These are phyloP conservation scores for Frankliniella intonsa DNA, from an alignment of 2,888 invertebrate species.

Conservation along the genomic window DNA sequence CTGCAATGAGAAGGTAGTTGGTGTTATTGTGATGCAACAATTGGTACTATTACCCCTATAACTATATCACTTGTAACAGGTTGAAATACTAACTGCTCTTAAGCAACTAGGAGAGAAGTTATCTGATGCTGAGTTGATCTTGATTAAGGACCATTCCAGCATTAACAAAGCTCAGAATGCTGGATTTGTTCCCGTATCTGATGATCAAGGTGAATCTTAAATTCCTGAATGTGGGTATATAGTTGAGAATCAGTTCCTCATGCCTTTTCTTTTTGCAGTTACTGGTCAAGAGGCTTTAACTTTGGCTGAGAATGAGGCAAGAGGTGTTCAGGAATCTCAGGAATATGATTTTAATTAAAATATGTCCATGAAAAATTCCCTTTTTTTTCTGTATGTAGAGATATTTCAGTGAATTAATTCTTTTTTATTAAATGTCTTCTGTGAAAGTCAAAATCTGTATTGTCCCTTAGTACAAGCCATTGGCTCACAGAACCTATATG, in stretches of 20 bases:
- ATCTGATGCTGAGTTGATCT: constrained; percentile 48
- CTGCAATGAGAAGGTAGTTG: constrained; percentile 50
- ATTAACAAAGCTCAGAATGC: constrained; percentile 45
- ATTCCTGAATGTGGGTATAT: background rate
- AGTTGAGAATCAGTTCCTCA: too few species aligned
- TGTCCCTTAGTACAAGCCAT: background rate
- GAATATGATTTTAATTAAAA: too few species aligned
- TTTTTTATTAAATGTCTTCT: too few species aligned
- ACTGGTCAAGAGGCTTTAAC: constrained; percentile 41
- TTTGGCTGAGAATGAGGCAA: constrained; percentile 42
- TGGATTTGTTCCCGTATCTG: constrained; percentile 49
- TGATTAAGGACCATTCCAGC: constrained; percentile 49
- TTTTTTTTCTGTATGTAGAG: too few species aligned
- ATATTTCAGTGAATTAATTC: too few species aligned
- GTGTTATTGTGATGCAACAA: too few species aligned
- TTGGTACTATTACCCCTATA: too few species aligned
- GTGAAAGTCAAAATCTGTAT: background rate
- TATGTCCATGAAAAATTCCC: too few species aligned
- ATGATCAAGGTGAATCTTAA: constrained; percentile 41
- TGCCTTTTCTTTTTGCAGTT: background rate
- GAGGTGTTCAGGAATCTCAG: constrained; percentile 39
- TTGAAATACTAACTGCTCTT: constrained; percentile 51
- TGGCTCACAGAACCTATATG: background rate
- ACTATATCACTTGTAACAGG: constrained; percentile 40
- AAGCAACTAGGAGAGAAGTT: constrained; percentile 53